phyloP scores from a whole-genome alignment of 2,888 invertebrate genomes.

The Xestia xanthographa region DNA sequence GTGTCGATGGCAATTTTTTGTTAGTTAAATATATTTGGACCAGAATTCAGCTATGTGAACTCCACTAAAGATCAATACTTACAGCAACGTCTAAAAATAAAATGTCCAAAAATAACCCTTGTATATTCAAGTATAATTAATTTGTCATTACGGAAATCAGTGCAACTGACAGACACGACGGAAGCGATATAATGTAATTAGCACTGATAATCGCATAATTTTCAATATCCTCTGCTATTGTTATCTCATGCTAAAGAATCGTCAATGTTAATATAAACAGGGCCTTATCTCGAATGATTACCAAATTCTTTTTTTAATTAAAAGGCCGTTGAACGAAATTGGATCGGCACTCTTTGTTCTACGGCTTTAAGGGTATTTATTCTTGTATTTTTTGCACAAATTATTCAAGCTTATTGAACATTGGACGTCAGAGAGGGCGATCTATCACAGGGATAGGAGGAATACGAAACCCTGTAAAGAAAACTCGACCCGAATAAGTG shows the following conservation, averaged over 20 bases:
- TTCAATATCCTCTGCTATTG: conserved; percentile 12
- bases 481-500: conserved; percentile 78
- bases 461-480: conserved; percentile 76
- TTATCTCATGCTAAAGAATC: conserved; percentile 43
- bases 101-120: neutral
- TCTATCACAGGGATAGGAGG: conserved; percentile 82
- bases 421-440: conserved; percentile 79
- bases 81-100: neutral
- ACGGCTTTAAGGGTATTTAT: conserved; percentile 75
- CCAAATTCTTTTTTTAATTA: conserved; percentile 76
- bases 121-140: neutral
- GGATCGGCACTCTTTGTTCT: conserved; percentile 76
- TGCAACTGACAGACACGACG: neutral
- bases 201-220: conserved; percentile 7
- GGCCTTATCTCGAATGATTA: conserved; percentile 70
- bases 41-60: too few species aligned
- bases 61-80: too few species aligned
- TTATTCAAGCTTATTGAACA: conserved; percentile 86
- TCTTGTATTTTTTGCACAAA: conserved; percentile 81
- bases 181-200: neutral
- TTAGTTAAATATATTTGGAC: too few species aligned
- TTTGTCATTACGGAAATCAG: conserved; percentile 14
- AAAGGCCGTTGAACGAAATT: conserved; percentile 77
- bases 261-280: conserved; percentile 63
- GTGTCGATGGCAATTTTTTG: too few species aligned